Evolutionary conservation across 2,113 vertebrate species (phyloP).

Genomic region (Scortum barcoo): DNA sequence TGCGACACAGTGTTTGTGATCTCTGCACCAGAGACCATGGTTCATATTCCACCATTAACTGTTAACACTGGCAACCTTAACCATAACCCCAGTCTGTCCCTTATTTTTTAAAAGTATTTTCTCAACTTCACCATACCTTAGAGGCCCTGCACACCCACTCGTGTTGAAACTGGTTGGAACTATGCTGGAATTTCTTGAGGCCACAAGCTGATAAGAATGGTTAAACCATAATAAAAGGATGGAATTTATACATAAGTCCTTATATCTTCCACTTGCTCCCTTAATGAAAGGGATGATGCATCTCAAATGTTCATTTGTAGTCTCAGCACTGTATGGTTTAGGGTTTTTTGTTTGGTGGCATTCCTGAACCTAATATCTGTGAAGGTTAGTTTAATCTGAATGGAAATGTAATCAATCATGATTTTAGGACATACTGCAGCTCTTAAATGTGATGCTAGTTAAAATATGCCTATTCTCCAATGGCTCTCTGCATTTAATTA

Average conservation of each 20-base stretch:
- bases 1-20: neutral
- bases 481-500: slow-evolving; percentile 58
- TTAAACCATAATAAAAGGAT: too few relatives aligned
- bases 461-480: slow-evolving; percentile 53
- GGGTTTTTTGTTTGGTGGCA: neutral
- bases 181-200: neutral
- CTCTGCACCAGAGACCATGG: neutral
- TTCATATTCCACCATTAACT: neutral
- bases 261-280: neutral
- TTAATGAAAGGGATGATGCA: neutral
- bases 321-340: neutral
- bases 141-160: neutral
- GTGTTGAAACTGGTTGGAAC: neutral
- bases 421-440: slow-evolving; percentile 34
- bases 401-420: slow-evolving; percentile 47
- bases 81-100: neutral
- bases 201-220: neutral
- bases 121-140: neutral
- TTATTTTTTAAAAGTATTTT: neutral
- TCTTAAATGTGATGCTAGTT: slow-evolving; percentile 55
- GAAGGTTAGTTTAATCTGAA: slow-evolving; percentile 27
- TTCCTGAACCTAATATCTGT: slow-evolving; percentile 1
- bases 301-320: neutral
- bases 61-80: neutral
- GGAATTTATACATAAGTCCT: neutral